phyloP scores from a whole-genome alignment of 2,113 vertebrate genomes.

The Sinocyclocheilus maitianheensis region DNA sequence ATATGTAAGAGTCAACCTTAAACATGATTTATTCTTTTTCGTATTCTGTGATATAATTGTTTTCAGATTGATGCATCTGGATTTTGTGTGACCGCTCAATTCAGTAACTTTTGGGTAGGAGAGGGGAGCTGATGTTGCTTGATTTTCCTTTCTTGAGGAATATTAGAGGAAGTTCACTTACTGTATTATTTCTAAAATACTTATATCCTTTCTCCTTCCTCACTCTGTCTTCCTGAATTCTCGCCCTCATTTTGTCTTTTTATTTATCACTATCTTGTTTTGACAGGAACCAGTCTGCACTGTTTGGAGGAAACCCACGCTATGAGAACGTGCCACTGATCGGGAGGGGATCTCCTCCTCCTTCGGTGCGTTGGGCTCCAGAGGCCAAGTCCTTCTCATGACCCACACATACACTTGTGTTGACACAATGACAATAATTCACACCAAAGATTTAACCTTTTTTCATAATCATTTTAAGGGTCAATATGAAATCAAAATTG shows the following conservation, averaged over 20 bases:
- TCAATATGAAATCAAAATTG: neutral
- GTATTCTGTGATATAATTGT: neutral
- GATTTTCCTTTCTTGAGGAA: neutral
- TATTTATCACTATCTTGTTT: neutral
- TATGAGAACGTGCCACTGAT: conserved; percentile 96
- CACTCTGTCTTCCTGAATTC: neutral
- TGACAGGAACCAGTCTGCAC: conserved; percentile 87
- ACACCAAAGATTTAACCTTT: neutral
- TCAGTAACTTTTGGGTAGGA: neutral
- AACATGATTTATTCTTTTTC: neutral
- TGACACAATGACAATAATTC: neutral
- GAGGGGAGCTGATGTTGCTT: neutral
- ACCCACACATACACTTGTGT: conserved; percentile 49
- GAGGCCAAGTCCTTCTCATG: conserved; percentile 64
- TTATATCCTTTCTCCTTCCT: neutral
- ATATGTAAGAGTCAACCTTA: conserved; percentile 81
- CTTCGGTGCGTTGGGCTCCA: conserved; percentile 83
- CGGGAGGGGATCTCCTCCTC: conserved; percentile 92
- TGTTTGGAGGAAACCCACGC: conserved; percentile 91
- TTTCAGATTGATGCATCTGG: neutral
- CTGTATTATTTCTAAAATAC: neutral
- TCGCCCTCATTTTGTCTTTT: neutral
- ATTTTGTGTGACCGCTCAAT: neutral
- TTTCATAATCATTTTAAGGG: neutral
- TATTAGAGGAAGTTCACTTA: neutral